Evolutionary conservation across 2,113 vertebrate species (phyloP).

Genomic region (Silurus asotus): DNA sequence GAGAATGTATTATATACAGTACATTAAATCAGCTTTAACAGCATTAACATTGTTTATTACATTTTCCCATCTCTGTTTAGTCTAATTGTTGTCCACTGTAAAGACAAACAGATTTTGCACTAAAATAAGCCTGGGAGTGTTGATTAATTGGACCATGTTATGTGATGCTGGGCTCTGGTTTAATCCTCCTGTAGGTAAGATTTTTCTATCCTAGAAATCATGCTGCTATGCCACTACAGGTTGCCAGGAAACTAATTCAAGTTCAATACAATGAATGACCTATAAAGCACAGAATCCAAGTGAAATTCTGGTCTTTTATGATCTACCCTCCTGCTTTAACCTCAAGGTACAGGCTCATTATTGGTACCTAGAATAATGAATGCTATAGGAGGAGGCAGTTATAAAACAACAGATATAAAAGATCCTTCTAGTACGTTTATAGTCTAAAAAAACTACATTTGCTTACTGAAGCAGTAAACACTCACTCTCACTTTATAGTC

Average conservation of each 20-base stretch:
- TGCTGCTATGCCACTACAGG: not conserved
- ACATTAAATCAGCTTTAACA: not conserved
- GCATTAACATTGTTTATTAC: not conserved
- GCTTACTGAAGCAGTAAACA: no score
- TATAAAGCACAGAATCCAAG: not conserved
- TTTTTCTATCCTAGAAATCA: not conserved
- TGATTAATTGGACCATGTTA: not conserved
- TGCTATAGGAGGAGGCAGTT: not conserved
- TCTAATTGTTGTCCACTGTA: not conserved
- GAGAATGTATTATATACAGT: not conserved
- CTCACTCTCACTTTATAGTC: no score
- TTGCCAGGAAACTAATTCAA: not conserved
- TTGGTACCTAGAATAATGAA: not conserved
- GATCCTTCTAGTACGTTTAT: no score
- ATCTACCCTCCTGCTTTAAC: not conserved
- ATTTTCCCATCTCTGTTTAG: not conserved
- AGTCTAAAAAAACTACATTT: no score
- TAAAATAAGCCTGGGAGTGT: not conserved
- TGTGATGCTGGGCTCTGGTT: not conserved
- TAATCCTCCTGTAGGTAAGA: not conserved
- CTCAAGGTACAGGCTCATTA: no score
- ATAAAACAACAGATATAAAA: no score
- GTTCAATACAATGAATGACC: no score
- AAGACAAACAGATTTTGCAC: not conserved
- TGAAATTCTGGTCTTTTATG: not conserved